These are phyloP conservation scores for Caprella mutica DNA, from an alignment of 2,888 invertebrate species.

Conservation along the genomic window DNA sequence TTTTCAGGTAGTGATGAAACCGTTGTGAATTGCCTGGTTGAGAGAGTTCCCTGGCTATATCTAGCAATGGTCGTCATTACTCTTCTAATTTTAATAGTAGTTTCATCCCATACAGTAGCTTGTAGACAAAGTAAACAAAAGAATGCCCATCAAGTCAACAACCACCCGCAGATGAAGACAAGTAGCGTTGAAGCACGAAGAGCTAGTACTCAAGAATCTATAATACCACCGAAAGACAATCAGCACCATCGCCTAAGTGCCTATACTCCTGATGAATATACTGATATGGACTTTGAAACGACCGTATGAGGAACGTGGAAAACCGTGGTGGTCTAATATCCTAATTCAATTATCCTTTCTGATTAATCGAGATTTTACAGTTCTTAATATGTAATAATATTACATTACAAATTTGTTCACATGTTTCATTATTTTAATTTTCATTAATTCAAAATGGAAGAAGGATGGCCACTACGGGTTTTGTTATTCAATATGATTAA, in stretches of 20 bases:
- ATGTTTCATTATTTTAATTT: too few relatives aligned
- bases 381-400: too few relatives aligned
- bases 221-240: constrained; percentile 32
- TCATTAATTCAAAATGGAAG: too few relatives aligned
- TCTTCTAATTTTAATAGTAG: constrained; percentile 19
- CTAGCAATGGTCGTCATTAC: constrained; percentile 22
- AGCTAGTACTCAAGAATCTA: constrained; percentile 30
- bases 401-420: too few relatives aligned
- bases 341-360: too few relatives aligned
- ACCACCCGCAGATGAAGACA: constrained; percentile 9
- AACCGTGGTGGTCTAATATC: constrained; percentile 8
- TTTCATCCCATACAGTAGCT: constrained; percentile 25
- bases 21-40: constrained; percentile 31
- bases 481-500: too few relatives aligned
- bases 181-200: constrained; percentile 22
- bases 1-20: constrained; percentile 29
- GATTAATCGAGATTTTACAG: too few relatives aligned
- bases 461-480: too few relatives aligned
- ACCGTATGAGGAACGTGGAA: constrained; percentile 55
- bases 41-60: constrained; percentile 32
- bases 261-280: constrained; percentile 53
- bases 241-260: constrained; percentile 31
- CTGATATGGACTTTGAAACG: constrained; percentile 84
- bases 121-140: constrained; percentile 18
- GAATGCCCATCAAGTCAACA: background rate